Percentiles rank a stretch among this genome's conserved stretches.
Evolutionary conservation across 2,888 invertebrate species (phyloP).

Genomic region (Trachelus iudaicus): DNA sequence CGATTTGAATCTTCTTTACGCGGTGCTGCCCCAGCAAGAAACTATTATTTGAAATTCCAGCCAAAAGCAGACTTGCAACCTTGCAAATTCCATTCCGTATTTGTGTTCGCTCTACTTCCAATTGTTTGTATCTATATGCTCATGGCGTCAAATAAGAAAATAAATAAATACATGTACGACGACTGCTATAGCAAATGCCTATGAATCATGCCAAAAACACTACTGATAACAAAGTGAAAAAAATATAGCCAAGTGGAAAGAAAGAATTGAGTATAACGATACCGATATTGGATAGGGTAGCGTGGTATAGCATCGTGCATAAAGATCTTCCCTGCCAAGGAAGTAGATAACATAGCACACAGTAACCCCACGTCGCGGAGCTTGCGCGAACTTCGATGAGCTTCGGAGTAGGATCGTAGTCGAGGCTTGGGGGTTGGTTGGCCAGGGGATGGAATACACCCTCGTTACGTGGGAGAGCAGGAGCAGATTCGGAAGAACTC

Average conservation of each 20-base stretch:
- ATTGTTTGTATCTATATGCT: background rate
- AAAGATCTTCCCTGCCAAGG: background rate
- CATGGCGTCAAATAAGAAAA: background rate
- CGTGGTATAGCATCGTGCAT: background rate
- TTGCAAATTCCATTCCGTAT: background rate
- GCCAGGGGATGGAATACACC: constrained; percentile 27
- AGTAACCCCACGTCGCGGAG: constrained; percentile 18
- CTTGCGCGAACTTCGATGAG: constrained; percentile 15
- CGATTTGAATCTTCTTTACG: no score
- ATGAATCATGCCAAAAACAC: background rate
- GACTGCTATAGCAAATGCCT: background rate
- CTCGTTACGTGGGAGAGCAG: constrained; percentile 21
- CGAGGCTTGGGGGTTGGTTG: constrained; percentile 41
- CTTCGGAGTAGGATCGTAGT: constrained; percentile 15
- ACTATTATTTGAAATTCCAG: no score
- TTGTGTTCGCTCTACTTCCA: background rate
- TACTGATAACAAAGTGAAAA: background rate
- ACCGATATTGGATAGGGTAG: constrained; percentile 3
- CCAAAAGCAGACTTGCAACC: background rate
- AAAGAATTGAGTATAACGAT: background rate
- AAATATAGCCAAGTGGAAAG: background rate
- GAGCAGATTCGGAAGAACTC: constrained; percentile 19
- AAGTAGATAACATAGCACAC: constrained; percentile 3
- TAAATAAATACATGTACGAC: background rate
- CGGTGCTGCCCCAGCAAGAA: no score